Base-by-base conservation (phyloP, 2,113 vertebrate genomes). In the Gavia stellata region DNA sequence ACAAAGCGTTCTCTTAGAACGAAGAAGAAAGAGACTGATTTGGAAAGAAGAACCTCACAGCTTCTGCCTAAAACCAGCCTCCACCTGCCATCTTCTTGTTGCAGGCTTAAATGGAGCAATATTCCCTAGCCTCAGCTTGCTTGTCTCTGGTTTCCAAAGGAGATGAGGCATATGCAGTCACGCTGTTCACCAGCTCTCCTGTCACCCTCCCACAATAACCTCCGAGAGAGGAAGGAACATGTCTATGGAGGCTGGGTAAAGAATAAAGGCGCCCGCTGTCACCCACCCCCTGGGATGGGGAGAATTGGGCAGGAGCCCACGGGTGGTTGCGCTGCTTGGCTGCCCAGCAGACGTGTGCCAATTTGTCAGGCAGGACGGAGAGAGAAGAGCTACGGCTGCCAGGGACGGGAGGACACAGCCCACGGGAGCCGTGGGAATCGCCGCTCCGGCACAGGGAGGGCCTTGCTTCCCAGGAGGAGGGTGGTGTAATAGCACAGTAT, bases 121-220 rank as follows among this genome's bases (percentile, higher is more conserved):
- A 79, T 94, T 92, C 81, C 91, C 84, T 56, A 89, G 73, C 68
- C 94, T 92, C 81, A 49, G 93, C 89, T 84, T 38, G 82, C 83
- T 83, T 90, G 49, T 86, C 82, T 83, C 82, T 77, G 83, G 82
- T 86, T 96, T 91, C 94, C 91, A 89, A 94, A 81, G 94, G 73
- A 94, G 93, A 94, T 87, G 94, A 96, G 91, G 87, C 91, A 85
- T 82, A 58, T 34, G 68, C 93, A 95, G 93, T 89, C 95, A 96
- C 36, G 61, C 89, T 95, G 89, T 12, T 95, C 91, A 81, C 67
- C 92, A 96, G 94, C 86, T 91, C 91, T 95, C 95, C 96, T 59
- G 10, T 96, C 95, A 96, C 91, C 94, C 93, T 96, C 93, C 95
- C 94, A 95, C 96, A 87, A 28, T 91, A 89, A 95, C 94, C 92